Evolutionary conservation across 1,140 invertebrate species (phyloP).

Genomic region (Bombus huntii): DNA sequence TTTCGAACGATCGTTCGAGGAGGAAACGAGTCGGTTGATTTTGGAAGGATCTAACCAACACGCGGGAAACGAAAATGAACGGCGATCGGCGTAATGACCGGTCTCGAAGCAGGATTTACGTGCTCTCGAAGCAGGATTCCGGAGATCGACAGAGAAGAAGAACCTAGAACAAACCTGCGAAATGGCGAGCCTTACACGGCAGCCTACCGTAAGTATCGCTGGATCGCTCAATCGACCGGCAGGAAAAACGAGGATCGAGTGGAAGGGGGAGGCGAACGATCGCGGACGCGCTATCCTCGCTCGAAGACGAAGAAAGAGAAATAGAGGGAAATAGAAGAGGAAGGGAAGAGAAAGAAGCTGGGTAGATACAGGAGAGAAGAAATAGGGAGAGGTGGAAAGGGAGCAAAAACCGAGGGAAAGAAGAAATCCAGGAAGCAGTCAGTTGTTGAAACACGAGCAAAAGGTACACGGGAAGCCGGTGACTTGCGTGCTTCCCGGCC

Average conservation of each 20-base stretch:
- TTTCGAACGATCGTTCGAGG: neutral
- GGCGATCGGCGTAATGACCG: neutral
- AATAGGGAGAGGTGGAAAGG: neutral
- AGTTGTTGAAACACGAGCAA: slow-evolving; percentile 63
- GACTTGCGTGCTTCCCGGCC: slow-evolving; percentile 18
- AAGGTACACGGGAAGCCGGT: slow-evolving; percentile 50
- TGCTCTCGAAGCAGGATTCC: neutral
- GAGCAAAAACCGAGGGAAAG: slow-evolving; percentile 33
- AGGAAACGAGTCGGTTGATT: neutral
- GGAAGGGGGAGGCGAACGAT: slow-evolving; percentile 32
- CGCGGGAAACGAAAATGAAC: neutral
- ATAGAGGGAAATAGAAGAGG: neutral
- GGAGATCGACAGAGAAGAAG: neutral
- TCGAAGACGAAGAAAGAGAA: neutral
- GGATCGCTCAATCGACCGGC: slow-evolving; percentile 30
- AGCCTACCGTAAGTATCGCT: neutral
- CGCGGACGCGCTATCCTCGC: neutral
- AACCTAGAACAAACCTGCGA: neutral
- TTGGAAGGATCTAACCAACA: neutral
- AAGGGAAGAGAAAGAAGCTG: neutral
- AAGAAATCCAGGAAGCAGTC: slow-evolving; percentile 73
- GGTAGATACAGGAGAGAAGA: neutral
- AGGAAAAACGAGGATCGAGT: neutral
- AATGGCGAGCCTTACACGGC: slow-evolving; percentile 28
- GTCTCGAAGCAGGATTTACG: neutral